Conservation (phyloP, 2,888 invertebrate genomes). For the Gortyna flavago region DNA sequence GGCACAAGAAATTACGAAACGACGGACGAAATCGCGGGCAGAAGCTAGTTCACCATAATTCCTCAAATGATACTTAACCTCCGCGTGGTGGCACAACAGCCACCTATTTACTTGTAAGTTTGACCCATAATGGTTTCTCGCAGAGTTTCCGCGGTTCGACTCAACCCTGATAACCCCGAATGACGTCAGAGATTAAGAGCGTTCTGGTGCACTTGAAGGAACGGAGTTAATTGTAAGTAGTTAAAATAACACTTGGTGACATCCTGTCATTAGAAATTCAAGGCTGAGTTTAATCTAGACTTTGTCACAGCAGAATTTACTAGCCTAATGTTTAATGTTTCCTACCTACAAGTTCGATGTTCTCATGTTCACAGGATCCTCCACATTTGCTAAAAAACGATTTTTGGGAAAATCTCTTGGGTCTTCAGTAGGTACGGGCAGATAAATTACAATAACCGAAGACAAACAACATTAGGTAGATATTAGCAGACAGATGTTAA, state of each 20-base stretch:
- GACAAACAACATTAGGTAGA: too few relatives aligned
- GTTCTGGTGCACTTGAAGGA: slow-evolving; percentile 68
- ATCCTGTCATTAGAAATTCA: slow-evolving; percentile 47
- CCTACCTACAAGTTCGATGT: not conserved
- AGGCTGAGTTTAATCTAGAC: slow-evolving; percentile 46
- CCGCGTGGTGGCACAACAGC: slow-evolving; percentile 34
- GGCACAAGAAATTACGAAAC: too few relatives aligned
- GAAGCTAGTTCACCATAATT: not conserved
- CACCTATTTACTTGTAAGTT: slow-evolving; percentile 57
- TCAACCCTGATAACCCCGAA: slow-evolving; percentile 76
- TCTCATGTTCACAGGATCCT: not conserved
- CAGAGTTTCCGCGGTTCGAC: slow-evolving; percentile 74
- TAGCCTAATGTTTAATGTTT: not conserved
- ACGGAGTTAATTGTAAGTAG: slow-evolving; percentile 18
- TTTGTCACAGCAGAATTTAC: slow-evolving; percentile 9
- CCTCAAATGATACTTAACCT: not conserved
- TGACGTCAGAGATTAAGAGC: slow-evolving; percentile 76
- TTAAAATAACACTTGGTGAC: slow-evolving; percentile 44
- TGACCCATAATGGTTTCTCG: slow-evolving; percentile 70
- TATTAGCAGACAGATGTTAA: not conserved
- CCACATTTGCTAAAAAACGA: not conserved
- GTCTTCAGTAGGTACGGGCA: not conserved
- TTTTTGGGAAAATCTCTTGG: slow-evolving; percentile 2
- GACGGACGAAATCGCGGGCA: too few relatives aligned
- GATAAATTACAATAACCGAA: not conserved